These are phyloP conservation scores for Stichodactyla helianthus DNA, from an alignment of 64 coral and sea anemone species.

Conservation along the genomic window DNA sequence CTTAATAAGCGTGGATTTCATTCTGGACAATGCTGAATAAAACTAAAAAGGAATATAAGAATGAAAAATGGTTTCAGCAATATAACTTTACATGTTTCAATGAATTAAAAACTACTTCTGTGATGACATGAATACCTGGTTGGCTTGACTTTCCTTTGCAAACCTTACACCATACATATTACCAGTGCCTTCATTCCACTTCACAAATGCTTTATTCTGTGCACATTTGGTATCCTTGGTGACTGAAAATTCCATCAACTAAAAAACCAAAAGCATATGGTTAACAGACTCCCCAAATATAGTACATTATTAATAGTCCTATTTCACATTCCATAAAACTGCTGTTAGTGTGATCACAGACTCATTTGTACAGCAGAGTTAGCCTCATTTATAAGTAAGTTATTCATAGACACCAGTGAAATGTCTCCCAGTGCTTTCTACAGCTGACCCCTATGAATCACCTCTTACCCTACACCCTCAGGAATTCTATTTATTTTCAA, in stretches of 20 bases:
- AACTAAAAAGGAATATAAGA: conserved; percentile 20
- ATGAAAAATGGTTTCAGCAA: not conserved
- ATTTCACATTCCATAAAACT: too few relatives aligned
- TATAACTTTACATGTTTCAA: not conserved
- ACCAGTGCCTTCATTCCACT: conserved; percentile 58
- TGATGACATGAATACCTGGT: conserved; percentile 50
- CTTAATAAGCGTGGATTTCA: conserved; percentile 61
- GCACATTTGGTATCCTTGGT: conserved; percentile 67
- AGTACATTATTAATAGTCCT: not conserved
- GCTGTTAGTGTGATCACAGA: not conserved
- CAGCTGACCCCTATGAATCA: too few relatives aligned
- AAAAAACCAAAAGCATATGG: not conserved
- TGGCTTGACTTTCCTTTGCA: conserved; percentile 78
- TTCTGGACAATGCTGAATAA: conserved; percentile 49
- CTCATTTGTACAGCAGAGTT: too few relatives aligned
- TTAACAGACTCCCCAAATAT: not conserved
- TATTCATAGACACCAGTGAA: too few relatives aligned
- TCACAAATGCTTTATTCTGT: conserved; percentile 65
- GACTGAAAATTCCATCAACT: conserved; percentile 84
- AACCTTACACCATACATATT: conserved; percentile 77
- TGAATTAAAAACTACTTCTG: not conserved
- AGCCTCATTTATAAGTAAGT: too few relatives aligned
- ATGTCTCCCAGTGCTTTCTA: too few relatives aligned
- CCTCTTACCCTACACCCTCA: too few relatives aligned
- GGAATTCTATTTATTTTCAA: too few relatives aligned